Percentiles rank a stretch among this genome's conserved stretches.
Evolutionary conservation across 2,113 vertebrate species (phyloP).

Genomic region (Pica pica): DNA sequence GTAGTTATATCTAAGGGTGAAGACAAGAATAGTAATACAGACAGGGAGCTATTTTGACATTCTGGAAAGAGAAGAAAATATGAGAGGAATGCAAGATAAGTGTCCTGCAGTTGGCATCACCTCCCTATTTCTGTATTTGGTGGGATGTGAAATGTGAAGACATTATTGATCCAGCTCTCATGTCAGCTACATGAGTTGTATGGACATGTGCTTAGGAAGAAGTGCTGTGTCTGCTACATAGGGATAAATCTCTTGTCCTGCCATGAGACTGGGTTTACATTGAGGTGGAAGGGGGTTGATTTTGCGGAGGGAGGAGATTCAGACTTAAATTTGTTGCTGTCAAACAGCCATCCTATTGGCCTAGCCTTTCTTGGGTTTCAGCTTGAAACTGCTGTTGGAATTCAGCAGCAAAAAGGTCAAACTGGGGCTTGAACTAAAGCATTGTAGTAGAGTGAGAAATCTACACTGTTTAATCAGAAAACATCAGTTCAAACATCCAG

Average conservation of each 20-base stretch:
- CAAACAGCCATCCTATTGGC: not conserved
- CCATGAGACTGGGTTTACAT: not conserved
- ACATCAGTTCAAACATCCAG: not conserved
- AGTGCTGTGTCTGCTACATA: fast-evolving
- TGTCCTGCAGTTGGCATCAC: slow-evolving; percentile 39
- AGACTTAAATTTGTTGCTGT: not conserved
- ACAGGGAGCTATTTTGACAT: slow-evolving; percentile 55
- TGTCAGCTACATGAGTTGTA: not conserved
- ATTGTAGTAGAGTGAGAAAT: not conserved
- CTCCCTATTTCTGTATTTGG: slow-evolving; percentile 65
- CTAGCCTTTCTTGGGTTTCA: not conserved
- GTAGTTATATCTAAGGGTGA: not conserved
- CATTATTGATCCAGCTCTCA: not conserved
- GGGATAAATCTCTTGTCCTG: not conserved
- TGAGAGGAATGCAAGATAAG: slow-evolving; percentile 72
- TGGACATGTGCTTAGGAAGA: fast-evolving
- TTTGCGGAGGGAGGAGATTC: not conserved
- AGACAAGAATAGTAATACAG: not conserved
- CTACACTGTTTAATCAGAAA: not conserved
- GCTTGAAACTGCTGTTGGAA: not conserved
- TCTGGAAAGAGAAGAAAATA: slow-evolving; percentile 57
- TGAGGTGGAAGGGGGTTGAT: not conserved
- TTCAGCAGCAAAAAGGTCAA: not conserved
- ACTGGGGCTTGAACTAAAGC: not conserved
- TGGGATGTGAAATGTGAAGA: slow-evolving; percentile 25